Evolutionary conservation across 2,888 invertebrate genomes (phyloP).

Genomic region (Bibio marci): DNA sequence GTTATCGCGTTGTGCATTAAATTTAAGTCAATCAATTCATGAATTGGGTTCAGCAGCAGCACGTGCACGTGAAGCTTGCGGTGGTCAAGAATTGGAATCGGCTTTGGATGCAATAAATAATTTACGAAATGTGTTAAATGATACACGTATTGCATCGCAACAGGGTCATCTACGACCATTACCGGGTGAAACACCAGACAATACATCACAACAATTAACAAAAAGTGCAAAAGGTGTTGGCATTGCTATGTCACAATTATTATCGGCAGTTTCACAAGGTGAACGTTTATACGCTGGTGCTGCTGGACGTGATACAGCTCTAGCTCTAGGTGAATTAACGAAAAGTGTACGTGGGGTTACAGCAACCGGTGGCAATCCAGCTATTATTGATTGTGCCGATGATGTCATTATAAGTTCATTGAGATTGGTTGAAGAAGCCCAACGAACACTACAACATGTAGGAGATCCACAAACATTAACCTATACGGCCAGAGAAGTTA

Average conservation of each 20-base stretch:
- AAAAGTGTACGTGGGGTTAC: constrained; percentile 63
- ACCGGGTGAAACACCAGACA: constrained; percentile 61
- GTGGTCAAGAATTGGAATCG: constrained; percentile 69
- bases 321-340: constrained; percentile 54
- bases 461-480: constrained; percentile 35
- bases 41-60: constrained; percentile 39
- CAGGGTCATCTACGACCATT: constrained; percentile 57
- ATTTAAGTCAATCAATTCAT: constrained; percentile 26
- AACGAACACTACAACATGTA: constrained; percentile 31
- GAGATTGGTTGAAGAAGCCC: constrained; percentile 65
- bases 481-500: constrained; percentile 56
- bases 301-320: constrained; percentile 66
- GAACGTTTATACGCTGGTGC: constrained; percentile 66
- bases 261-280: constrained; percentile 69
- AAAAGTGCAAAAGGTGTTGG: constrained; percentile 54
- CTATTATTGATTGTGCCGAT: constrained; percentile 51
- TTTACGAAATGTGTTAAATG: constrained; percentile 65
- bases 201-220: constrained; percentile 32
- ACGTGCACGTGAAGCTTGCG: constrained; percentile 58
- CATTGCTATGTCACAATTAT: constrained; percentile 66
- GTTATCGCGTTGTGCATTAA: constrained; percentile 31
- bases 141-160: constrained; percentile 58
- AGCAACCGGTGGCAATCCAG: constrained; percentile 44
- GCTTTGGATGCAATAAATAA: constrained; percentile 68
- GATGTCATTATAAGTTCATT: constrained; percentile 67